Conservation (phyloP, 2,113 vertebrate genomes). For the Solenodon paradoxus region DNA sequence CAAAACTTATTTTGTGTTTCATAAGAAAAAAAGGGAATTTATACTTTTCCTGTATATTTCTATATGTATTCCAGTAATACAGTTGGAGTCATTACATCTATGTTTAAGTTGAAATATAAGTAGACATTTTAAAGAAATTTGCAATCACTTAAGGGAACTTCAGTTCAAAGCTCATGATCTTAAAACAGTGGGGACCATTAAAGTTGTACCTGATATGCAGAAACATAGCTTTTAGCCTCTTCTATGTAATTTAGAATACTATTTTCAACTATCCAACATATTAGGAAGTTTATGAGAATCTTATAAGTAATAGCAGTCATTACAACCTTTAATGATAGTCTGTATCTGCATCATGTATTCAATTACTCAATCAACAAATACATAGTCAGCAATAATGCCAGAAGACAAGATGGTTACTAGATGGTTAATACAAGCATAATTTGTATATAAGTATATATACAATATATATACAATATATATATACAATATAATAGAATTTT, state of each 20-base stretch:
- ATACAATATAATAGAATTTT: neutral
- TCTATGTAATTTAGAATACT: neutral
- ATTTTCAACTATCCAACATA: neutral
- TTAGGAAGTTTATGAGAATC: neutral
- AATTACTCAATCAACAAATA: neutral
- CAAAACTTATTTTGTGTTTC: neutral
- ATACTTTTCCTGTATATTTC: neutral
- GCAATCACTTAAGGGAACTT: neutral
- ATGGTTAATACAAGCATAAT: neutral
- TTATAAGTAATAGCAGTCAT: neutral
- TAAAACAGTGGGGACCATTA: neutral
- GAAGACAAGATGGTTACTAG: neutral
- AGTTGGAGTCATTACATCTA: neutral
- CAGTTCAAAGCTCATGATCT: neutral
- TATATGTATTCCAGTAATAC: neutral
- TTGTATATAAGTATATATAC: neutral
- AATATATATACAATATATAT: neutral
- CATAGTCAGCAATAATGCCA: neutral
- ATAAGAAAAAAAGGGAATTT: neutral
- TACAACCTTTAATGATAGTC: neutral
- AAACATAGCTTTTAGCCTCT: neutral
- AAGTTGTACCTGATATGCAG: neutral
- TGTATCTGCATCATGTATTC: neutral
- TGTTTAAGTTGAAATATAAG: neutral
- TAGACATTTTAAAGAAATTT: neutral